Evolutionary conservation across 2,888 invertebrate species (phyloP), one percentile per base, ranked within the genome.

Genomic region (Heliconius sara): DNA sequence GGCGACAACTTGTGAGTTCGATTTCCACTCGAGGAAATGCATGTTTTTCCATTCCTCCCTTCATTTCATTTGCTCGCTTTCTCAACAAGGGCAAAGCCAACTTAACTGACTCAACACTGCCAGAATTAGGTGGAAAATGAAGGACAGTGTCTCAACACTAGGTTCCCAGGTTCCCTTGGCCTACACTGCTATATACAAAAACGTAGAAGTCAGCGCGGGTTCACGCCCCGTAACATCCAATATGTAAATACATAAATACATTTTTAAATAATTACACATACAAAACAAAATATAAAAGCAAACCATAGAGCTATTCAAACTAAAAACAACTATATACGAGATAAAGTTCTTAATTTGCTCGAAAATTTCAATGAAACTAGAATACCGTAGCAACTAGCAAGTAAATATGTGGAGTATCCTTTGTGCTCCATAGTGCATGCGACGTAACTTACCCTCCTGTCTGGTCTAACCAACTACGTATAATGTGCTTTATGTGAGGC

Each of bases 331-430:
- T 67, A 60, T 68, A 22, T 39, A 39, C n/a, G 39, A 39, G 5
- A 39, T 39, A 39, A n/a, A 39, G 68, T 68, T n/a, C 39, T 39
- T 68, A 68, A 67, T 67, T 67, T 67, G 22, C 39, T 13, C 39
- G 22, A 68, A 39, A 68, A 39, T 68, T 39, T 39, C 68, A 68
- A 12, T 39, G 10, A 22, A 39, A 68, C 39, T 39, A 12, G 39
- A 68, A 39, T 68, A 39, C 39, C n/a, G n/a, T 67, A 34, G 67
- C 52, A 52, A 52, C 52, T 52, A 52, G 52, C 9, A 34, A 39
- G 68, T 68, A 39, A 68, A 68, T 68, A 68, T 68, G 68, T 68
- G 34, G 34, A 68, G 22, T 68, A 68, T 68, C 68, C 68, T 68
- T 68, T 68, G 68, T 68, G 39, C 68, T 68, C 39, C 39, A 39